Percentiles rank a stretch among this genome's conserved stretches.
Evolutionary conservation across 2,113 vertebrate genomes (phyloP).

Genomic region (Xenopus borealis): DNA sequence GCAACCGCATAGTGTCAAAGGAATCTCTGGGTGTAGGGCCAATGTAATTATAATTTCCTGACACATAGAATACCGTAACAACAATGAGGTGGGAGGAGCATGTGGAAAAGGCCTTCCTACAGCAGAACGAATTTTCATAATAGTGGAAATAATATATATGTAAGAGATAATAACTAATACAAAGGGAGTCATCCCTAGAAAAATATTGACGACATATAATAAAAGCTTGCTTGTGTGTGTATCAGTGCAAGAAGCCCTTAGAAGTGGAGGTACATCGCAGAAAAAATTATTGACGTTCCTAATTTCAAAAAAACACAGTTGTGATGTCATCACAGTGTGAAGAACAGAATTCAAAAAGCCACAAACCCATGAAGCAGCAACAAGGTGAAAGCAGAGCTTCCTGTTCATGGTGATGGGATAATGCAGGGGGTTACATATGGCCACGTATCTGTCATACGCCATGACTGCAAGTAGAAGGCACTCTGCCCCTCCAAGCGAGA

Average conservation of each 20-base stretch:
- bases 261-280: constrained; percentile 23
- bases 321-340: constrained; percentile 18
- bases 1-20: constrained; percentile 29
- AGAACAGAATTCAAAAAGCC: constrained; percentile 11
- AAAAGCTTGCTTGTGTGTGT: constrained; percentile 16
- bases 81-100: constrained; percentile 51
- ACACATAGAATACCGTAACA: constrained; percentile 48
- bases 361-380: neutral
- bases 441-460: constrained; percentile 52
- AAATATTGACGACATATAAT: constrained; percentile 18
- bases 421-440: constrained; percentile 51
- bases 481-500: constrained; percentile 41
- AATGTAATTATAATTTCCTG: constrained; percentile 47
- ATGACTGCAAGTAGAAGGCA: constrained; percentile 52
- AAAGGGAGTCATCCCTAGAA: constrained; percentile 29
- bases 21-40: constrained; percentile 37
- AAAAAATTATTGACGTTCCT: constrained; percentile 18
- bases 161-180: constrained; percentile 44
- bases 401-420: constrained; percentile 9
- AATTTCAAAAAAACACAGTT: constrained; percentile 5
- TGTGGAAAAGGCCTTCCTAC: constrained; percentile 54
- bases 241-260: constrained; percentile 18
- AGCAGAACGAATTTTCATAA: constrained; percentile 42
- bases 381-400: constrained; percentile 8
- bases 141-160: constrained; percentile 37